phyloP scores from a whole-genome alignment of 2,797 vertebrate species.

The Muraenolepis orangiensis region DNA sequence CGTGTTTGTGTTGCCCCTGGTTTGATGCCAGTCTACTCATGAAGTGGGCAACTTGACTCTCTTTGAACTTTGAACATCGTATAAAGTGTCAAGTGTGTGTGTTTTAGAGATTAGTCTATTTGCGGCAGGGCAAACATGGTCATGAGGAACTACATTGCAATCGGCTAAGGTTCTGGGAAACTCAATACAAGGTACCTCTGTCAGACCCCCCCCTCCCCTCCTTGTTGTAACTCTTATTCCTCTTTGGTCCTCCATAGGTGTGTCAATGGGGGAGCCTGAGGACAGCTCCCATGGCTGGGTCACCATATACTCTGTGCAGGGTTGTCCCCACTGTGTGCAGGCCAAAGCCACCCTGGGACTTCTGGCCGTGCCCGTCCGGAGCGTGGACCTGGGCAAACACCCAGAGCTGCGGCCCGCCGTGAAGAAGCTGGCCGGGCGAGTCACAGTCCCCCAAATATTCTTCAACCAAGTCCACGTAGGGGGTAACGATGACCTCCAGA shows the following conservation, averaged over 20 bases:
- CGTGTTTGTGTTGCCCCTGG: too few relatives aligned
- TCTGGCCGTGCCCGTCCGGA: slow-evolving; percentile 63
- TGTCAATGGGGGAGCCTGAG: slow-evolving; percentile 63
- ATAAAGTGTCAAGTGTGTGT: background rate
- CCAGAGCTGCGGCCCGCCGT: slow-evolving; percentile 57
- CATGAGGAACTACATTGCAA: slow-evolving; percentile 25
- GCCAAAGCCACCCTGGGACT: slow-evolving; percentile 64
- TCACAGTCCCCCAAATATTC: slow-evolving; percentile 76
- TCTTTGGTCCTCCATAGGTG: slow-evolving; percentile 16
- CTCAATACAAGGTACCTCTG: background rate
- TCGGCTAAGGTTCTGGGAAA: background rate
- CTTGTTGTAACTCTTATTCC: slow-evolving; percentile 1
- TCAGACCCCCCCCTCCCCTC: too few relatives aligned
- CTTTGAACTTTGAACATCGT: background rate
- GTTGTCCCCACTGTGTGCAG: slow-evolving; percentile 72
- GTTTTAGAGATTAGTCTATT: background rate
- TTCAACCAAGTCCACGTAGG: slow-evolving; percentile 74
- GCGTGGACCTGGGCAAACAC: slow-evolving; percentile 68
- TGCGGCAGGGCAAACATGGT: background rate
- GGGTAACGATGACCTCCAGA: slow-evolving; percentile 69
- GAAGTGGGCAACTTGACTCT: background rate
- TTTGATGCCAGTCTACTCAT: background rate
- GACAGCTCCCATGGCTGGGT: slow-evolving; percentile 58
- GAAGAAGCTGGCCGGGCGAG: slow-evolving; percentile 67
- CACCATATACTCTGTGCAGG: slow-evolving; percentile 72